Evolutionary conservation across 2,797 vertebrate species (phyloP).

Genomic region (Poecilia gillii): DNA sequence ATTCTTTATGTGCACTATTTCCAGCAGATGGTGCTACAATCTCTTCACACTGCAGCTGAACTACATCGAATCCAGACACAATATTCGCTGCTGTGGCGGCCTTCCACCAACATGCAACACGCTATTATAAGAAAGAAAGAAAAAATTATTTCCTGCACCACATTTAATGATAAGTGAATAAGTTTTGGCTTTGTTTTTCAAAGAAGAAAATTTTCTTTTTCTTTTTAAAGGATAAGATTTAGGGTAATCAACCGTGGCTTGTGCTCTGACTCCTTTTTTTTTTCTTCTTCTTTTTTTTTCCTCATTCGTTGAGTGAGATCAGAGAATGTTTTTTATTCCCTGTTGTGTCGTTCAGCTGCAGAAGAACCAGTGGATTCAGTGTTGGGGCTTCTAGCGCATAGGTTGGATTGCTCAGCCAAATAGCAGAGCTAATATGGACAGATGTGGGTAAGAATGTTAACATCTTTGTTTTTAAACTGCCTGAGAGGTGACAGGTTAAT

Average conservation of each 20-base stretch:
- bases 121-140: conserved; percentile 22
- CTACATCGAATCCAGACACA: conserved; percentile 30
- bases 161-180: conserved; percentile 91
- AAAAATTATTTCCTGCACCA: conserved; percentile 79
- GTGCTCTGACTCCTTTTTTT: conserved; percentile 52
- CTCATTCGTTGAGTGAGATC: conserved; percentile 54
- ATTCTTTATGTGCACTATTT: conserved; percentile 1
- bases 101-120: conserved; percentile 45
- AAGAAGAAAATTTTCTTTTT: conserved; percentile 38
- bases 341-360: conserved; percentile 63
- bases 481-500: conserved; percentile 58
- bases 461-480: conserved; percentile 62
- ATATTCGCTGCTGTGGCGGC: conserved; percentile 42
- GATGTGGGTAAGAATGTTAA: conserved; percentile 76
- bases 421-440: conserved; percentile 66
- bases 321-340: conserved; percentile 67
- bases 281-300: not conserved
- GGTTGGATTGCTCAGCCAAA: conserved; percentile 65
- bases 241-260: conserved; percentile 66
- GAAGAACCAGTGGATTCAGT: conserved; percentile 59
- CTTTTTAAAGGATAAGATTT: conserved; percentile 73
- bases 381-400: conserved; percentile 52
- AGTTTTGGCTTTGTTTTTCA: conserved; percentile 87
- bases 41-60: conserved; percentile 65
- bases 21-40: conserved; percentile 85